Conservation (phyloP, 2,797 vertebrate species). For the Furcifer pardalis region DNA sequence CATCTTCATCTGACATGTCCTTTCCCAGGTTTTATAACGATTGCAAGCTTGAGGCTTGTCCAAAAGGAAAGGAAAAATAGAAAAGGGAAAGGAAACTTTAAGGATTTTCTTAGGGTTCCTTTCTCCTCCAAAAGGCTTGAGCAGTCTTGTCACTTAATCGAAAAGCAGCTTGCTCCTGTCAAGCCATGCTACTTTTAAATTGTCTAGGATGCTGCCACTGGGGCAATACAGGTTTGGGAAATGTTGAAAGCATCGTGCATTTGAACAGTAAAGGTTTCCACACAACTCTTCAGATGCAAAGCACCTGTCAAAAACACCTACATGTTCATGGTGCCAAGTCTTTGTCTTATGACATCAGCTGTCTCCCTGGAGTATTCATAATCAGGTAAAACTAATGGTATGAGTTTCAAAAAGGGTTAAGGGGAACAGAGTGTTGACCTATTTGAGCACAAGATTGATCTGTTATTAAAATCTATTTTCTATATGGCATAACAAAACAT, state of each 20-base stretch:
- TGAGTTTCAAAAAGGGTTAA: slow-evolving; percentile 36
- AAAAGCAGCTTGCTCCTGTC: slow-evolving; percentile 2
- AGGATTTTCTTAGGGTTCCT: neutral
- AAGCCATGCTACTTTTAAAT: slow-evolving; percentile 1
- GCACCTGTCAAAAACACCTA: neutral
- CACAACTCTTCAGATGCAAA: slow-evolving; percentile 29
- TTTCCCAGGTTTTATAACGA: neutral
- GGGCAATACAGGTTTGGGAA: slow-evolving; percentile 9
- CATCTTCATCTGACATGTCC: neutral
- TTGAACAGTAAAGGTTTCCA: slow-evolving; percentile 20
- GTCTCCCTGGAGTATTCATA: neutral
- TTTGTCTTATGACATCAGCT: neutral
- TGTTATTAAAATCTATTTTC: slow-evolving; percentile 50
- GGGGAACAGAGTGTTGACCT: slow-evolving; percentile 34
- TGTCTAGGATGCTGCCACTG: slow-evolving; percentile 4
- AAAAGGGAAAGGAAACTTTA: neutral
- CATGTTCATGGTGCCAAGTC: accelerated
- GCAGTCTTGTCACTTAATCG: slow-evolving; percentile 10
- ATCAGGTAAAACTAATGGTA: neutral
- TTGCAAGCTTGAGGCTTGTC: neutral
- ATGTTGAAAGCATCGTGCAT: neutral
- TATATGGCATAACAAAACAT: slow-evolving; percentile 34
- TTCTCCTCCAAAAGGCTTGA: neutral
- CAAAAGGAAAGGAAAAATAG: neutral
- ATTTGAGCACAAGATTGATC: slow-evolving; percentile 35